Evolutionary conservation across 2,888 invertebrate species (phyloP).

Genomic region (Oscheius myriophilus): DNA sequence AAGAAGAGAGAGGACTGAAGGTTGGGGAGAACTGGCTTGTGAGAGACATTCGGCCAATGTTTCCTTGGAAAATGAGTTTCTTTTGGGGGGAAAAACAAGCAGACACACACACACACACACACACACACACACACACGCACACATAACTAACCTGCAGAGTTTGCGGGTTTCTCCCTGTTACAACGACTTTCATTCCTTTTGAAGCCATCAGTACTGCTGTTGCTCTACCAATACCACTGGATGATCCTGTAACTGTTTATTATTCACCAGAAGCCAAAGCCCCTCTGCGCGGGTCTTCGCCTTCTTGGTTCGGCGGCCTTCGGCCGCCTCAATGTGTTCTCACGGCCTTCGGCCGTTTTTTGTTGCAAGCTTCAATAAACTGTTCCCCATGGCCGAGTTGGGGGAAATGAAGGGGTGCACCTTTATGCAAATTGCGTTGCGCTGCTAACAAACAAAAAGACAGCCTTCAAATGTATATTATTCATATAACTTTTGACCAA

Average conservation of each 20-base stretch:
- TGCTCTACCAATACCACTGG: slow-evolving; percentile 50
- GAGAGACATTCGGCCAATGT: slow-evolving; percentile 8
- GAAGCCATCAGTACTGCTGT: slow-evolving; percentile 40
- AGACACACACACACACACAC: neutral
- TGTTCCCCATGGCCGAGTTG: no score
- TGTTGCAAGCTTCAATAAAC: no score
- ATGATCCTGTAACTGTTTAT: slow-evolving; percentile 33
- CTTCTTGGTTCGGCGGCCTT: no score
- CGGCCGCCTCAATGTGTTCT: no score
- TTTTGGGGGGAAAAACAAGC: no score
- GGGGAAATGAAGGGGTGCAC: no score
- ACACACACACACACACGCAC: neutral
- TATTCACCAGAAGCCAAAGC: neutral
- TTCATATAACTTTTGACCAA: neutral
- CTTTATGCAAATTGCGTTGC: no score
- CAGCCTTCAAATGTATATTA: no score
- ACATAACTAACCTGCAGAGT: slow-evolving; percentile 26
- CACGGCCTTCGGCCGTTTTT: no score
- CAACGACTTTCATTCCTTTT: slow-evolving; percentile 42
- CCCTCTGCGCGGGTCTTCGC: no score
- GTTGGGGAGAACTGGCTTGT: neutral
- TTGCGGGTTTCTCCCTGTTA: slow-evolving; percentile 42
- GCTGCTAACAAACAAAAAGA: no score
- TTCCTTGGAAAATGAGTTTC: slow-evolving; percentile 24
- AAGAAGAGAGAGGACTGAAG: slow-evolving; percentile 29